phyloP scores from a whole-genome alignment of 2,888 invertebrate species.

The Thumatha senex region DNA sequence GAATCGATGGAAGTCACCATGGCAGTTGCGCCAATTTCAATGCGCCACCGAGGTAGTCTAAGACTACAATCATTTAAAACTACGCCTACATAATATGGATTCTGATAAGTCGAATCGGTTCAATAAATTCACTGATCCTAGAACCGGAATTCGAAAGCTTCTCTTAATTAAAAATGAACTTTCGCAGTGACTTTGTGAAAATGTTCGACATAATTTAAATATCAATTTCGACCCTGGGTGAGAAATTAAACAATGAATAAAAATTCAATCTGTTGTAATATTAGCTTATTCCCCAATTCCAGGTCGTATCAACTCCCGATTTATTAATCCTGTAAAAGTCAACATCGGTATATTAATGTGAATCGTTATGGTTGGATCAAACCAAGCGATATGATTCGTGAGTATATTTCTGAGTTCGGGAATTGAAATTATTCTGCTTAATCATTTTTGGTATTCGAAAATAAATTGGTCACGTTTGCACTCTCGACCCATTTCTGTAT shows the following conservation, averaged over 20 bases:
- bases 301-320: slow-evolving; percentile 18
- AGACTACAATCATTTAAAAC: not conserved
- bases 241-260: slow-evolving; percentile 22
- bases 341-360: slow-evolving; percentile 9
- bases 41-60: not conserved
- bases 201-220: slow-evolving; percentile 20
- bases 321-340: slow-evolving; percentile 25
- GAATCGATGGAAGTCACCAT: too few relatives aligned
- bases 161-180: slow-evolving; percentile 26
- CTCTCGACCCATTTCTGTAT: too few relatives aligned
- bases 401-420: slow-evolving; percentile 1
- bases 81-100: not conserved
- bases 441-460: not conserved
- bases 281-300: slow-evolving; percentile 21
- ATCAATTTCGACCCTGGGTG: slow-evolving; percentile 19
- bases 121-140: not conserved
- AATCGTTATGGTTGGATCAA: slow-evolving; percentile 9
- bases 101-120: not conserved
- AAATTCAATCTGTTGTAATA: slow-evolving; percentile 18
- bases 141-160: slow-evolving; percentile 17
- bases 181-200: slow-evolving; percentile 13
- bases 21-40: too few relatives aligned
- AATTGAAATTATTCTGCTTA: not conserved
- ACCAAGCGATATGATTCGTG: slow-evolving; percentile 18
- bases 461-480: not conserved